A percentile compares a stretch with the other conserved stretches of the same genome.
Evolutionary conservation across 2,797 vertebrate species (phyloP).

Genomic region (Rhinophrynus dorsalis): DNA sequence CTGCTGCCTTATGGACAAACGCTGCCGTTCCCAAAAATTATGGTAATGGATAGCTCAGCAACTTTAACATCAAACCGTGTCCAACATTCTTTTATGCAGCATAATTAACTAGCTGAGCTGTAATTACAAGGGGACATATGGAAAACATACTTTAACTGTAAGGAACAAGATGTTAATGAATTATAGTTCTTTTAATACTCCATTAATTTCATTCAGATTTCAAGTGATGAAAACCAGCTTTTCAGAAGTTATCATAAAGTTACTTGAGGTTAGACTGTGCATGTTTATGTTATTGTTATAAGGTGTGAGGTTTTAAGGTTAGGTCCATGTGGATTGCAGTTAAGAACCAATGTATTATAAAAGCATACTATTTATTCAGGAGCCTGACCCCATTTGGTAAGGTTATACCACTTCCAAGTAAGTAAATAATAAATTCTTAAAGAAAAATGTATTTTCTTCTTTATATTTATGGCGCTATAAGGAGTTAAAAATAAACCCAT

Average conservation of each 20-base stretch:
- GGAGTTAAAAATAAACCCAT: too few species aligned
- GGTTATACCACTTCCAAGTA: constrained; percentile 20
- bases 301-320: constrained; percentile 47
- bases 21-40: neutral
- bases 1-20: neutral
- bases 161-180: constrained; percentile 47
- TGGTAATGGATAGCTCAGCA: neutral
- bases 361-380: constrained; percentile 14
- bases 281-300: constrained; percentile 48
- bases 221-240: constrained; percentile 49
- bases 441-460: too few species aligned
- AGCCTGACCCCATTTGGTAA: constrained; percentile 26
- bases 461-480: too few species aligned
- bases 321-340: constrained; percentile 23
- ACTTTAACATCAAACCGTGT: constrained; percentile 19
- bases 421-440: too few species aligned
- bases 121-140: constrained; percentile 54
- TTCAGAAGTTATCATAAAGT: constrained; percentile 48
- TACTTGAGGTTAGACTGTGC: constrained; percentile 44
- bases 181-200: constrained; percentile 48
- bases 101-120: constrained; percentile 31
- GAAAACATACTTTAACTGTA: constrained; percentile 57
- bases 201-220: constrained; percentile 47
- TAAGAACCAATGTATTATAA: constrained; percentile 24
- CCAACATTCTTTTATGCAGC: constrained; percentile 12